Conservation (phyloP, 2,888 invertebrate genomes). For the Rhogogaster chlorosoma region DNA sequence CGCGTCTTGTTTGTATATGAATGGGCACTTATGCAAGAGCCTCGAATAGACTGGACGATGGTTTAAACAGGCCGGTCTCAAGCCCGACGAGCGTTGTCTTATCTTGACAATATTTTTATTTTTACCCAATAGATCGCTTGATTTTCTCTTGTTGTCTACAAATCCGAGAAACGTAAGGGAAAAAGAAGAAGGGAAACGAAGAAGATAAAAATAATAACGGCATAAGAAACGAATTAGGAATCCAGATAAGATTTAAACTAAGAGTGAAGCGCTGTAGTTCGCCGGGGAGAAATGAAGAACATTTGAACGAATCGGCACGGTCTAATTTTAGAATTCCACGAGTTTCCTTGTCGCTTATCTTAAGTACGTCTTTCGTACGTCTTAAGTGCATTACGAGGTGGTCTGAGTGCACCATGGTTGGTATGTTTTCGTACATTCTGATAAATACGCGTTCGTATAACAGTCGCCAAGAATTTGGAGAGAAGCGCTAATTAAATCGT, state of each 20-base stretch:
- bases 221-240: slow-evolving; percentile 48
- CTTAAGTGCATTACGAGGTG: slow-evolving; percentile 49
- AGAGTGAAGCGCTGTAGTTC: slow-evolving; percentile 47
- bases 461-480: slow-evolving; percentile 1
- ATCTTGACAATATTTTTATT: slow-evolving; percentile 23
- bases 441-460: background rate
- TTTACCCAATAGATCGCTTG: slow-evolving; percentile 37
- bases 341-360: slow-evolving; percentile 42
- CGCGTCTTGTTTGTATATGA: slow-evolving; percentile 51
- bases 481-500: slow-evolving; percentile 13
- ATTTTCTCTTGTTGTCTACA: slow-evolving; percentile 40
- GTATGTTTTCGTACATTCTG: background rate
- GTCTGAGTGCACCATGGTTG: background rate
- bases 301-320: slow-evolving; percentile 44
- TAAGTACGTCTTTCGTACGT: slow-evolving; percentile 46
- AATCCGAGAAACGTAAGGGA: background rate
- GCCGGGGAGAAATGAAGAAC: slow-evolving; percentile 38
- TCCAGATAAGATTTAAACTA: slow-evolving; percentile 47
- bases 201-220: slow-evolving; percentile 42
- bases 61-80: background rate
- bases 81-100: slow-evolving; percentile 17
- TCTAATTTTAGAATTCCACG: slow-evolving; percentile 48
- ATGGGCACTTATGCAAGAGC: slow-evolving; percentile 45
- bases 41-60: slow-evolving; percentile 25
- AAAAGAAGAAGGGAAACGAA: background rate